A percentile compares a stretch with the other conserved stretches of the same genome.
Conservation (phyloP, 2,888 invertebrate species). For the Crossocerus cetratus region DNA sequence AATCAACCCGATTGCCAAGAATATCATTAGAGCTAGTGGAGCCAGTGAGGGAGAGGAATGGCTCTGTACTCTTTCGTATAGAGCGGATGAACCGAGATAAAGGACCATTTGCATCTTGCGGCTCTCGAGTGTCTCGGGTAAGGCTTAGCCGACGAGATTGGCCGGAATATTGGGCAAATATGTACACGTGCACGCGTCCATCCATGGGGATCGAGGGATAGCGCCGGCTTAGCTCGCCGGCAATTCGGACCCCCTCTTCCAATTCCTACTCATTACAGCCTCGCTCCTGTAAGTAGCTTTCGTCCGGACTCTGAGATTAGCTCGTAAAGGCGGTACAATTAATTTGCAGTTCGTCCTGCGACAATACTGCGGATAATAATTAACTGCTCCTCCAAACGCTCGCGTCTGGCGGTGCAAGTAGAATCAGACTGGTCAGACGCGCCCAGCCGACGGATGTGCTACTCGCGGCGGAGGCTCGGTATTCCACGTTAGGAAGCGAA, state of each 20-base stretch:
- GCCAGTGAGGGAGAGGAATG: not conserved
- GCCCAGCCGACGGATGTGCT: too few relatives aligned
- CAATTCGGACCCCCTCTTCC: slow-evolving; percentile 27
- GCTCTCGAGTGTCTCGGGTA: not conserved
- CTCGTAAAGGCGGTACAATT: too few relatives aligned
- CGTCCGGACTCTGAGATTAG: too few relatives aligned
- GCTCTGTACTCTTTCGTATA: not conserved
- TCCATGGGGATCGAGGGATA: slow-evolving; percentile 4
- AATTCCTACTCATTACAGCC: slow-evolving; percentile 35
- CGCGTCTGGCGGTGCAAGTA: too few relatives aligned
- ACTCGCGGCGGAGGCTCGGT: too few relatives aligned
- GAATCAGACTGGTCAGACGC: too few relatives aligned
- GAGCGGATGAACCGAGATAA: not conserved
- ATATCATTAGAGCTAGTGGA: not conserved
- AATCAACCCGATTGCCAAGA: not conserved
- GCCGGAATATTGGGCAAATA: slow-evolving; percentile 10
- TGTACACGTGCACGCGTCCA: not conserved
- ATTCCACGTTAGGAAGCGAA: too few relatives aligned
- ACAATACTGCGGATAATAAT: too few relatives aligned
- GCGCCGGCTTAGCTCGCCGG: slow-evolving; percentile 11
- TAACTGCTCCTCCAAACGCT: too few relatives aligned
- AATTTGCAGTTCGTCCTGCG: too few relatives aligned
- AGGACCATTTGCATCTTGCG: slow-evolving; percentile 2
- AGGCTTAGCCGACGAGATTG: slow-evolving; percentile 10
- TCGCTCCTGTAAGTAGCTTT: slow-evolving; percentile 6